Conservation (phyloP, 1,140 invertebrate genomes). For the Cecropterus lyciades region DNA sequence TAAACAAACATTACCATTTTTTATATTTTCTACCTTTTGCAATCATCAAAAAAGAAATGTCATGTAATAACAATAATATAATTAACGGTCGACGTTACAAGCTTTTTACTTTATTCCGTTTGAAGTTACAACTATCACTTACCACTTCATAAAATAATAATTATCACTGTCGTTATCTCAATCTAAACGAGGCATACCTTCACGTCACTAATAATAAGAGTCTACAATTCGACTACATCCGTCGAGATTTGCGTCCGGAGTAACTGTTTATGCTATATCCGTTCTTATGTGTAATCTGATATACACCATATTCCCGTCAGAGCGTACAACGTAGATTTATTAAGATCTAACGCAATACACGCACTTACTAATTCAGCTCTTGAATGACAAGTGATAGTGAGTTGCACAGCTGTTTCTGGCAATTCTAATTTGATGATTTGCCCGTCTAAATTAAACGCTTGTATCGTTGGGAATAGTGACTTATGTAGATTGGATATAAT, state of each 20-base stretch:
- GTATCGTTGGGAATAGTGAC: neutral
- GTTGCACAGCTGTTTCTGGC: constrained; percentile 16
- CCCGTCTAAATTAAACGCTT: constrained; percentile 6
- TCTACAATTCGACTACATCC: constrained; percentile 22
- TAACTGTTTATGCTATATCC: constrained; percentile 16
- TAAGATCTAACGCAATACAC: constrained; percentile 10
- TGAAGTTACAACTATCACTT: no score
- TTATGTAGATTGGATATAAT: neutral
- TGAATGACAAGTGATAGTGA: constrained; percentile 19
- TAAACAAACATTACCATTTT: no score
- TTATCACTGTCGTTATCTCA: neutral
- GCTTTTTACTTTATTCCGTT: no score
- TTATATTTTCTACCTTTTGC: no score
- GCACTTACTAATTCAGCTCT: neutral
- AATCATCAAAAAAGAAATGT: no score
- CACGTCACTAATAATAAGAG: constrained; percentile 3
- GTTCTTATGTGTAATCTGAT: constrained; percentile 22
- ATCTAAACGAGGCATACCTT: constrained; percentile 5
- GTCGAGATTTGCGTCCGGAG: constrained; percentile 14
- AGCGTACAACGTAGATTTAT: constrained; percentile 8
- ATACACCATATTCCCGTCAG: constrained; percentile 14
- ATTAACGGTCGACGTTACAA: no score
- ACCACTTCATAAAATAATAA: neutral
- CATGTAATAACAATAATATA: no score
- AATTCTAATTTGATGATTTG: constrained; percentile 20